Evolutionary conservation across 2,113 vertebrate species (phyloP).

Genomic region (Scatophagus argus): DNA sequence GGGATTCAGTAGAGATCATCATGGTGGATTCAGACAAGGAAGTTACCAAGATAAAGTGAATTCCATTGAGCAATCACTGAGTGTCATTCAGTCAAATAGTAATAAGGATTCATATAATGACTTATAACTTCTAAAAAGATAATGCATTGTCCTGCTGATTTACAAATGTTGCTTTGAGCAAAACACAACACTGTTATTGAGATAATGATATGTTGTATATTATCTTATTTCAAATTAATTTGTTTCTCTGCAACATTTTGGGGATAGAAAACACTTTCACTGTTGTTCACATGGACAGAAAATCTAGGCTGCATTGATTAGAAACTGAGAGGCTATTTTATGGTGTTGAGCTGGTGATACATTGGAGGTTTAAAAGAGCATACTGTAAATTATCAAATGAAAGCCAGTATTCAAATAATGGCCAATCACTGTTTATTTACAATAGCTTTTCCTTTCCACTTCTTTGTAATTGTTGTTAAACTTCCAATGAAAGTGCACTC

Average conservation of each 20-base stretch:
- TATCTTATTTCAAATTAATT: not conserved
- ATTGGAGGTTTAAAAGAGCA: not conserved
- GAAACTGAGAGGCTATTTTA: not conserved
- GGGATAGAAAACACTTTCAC: not conserved
- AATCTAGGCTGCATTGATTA: not conserved
- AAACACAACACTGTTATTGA: not conserved
- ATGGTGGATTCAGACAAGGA: not conserved
- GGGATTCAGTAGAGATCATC: not conserved
- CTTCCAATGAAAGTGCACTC: not conserved
- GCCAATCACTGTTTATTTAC: not conserved
- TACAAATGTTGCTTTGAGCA: not conserved
- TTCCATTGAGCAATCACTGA: not conserved
- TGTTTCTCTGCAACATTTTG: not conserved
- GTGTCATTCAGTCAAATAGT: not conserved
- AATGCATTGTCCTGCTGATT: not conserved
- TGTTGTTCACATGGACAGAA: not conserved
- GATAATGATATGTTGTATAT: not conserved
- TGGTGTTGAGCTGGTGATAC: not conserved
- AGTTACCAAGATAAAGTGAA: not conserved
- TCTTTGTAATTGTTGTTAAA: not conserved
- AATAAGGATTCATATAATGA: not conserved
- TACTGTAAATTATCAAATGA: not conserved
- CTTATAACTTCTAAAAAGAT: not conserved
- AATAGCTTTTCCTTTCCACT: not conserved
- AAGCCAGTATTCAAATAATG: not conserved